A percentile compares a stretch with the other conserved stretches of the same genome.
These are phyloP conservation scores for Philopotamus ludificatus DNA, from an alignment of 1,140 invertebrate species.

Conservation along the genomic window DNA sequence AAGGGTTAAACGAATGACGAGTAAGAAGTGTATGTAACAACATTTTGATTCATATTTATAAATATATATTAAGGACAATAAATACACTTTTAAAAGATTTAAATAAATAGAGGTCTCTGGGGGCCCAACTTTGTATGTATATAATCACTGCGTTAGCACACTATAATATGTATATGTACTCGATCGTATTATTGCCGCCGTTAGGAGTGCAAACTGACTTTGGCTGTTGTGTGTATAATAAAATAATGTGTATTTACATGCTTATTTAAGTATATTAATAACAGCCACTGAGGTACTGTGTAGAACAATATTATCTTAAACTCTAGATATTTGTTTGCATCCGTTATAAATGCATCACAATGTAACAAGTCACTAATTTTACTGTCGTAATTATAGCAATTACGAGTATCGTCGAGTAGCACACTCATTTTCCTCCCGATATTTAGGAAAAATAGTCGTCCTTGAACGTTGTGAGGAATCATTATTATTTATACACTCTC, in stretches of 20 bases:
- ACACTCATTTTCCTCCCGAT: no score
- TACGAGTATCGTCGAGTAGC: conserved; percentile 18
- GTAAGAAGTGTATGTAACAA: no score
- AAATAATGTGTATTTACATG: conserved; percentile 27
- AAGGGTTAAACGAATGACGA: no score
- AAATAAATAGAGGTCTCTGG: conserved; percentile 30
- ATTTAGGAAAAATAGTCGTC: no score
- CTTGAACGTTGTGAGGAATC: not conserved
- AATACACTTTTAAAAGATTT: conserved; percentile 26
- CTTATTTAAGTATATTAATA: conserved; percentile 38
- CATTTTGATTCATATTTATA: no score
- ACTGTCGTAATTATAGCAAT: no score
- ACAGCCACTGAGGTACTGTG: conserved; percentile 50
- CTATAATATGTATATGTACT: conserved; percentile 12
- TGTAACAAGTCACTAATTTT: conserved; percentile 23
- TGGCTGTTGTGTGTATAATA: conserved; percentile 23
- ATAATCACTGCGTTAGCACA: conserved; percentile 9
- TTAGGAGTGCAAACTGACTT: conserved; percentile 28
- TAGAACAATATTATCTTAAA: conserved; percentile 46
- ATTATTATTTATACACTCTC: not conserved
- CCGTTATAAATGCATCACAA: conserved; percentile 46
- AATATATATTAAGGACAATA: conserved; percentile 2
- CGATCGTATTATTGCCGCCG: conserved; percentile 35
- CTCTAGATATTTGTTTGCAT: conserved; percentile 42
- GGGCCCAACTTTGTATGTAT: conserved; percentile 24